Evolutionary conservation across 2,113 vertebrate species (phyloP), one percentile per base, ranked within the genome.

Genomic region (Canis aureus): DNA sequence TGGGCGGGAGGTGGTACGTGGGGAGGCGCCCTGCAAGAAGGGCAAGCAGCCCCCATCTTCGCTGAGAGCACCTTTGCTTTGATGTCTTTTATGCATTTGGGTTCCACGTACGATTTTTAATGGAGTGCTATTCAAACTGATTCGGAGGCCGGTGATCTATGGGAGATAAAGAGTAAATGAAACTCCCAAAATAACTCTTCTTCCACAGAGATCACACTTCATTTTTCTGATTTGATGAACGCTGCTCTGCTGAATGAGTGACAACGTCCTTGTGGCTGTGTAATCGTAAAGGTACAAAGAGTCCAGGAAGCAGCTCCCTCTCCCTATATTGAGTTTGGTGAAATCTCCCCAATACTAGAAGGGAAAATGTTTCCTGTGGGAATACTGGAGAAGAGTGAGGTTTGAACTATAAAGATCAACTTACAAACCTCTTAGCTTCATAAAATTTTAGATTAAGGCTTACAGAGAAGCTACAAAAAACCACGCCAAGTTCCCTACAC

Each of bases 1-100:
- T 4, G 20, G 53, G 3, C 19, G 78, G 22, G 23, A 29, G 74
- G 12, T 20, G 1, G 10, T 1, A 0, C 5, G 4, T 0, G 15
- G 62, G 16, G 9, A 76, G 3, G 15, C 27, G 32, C 3, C 2
- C 0, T 1, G 9, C n/a, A 59, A 22, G 73, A 35, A 11, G 25
- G 4, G 43, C 22, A 17, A 20, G 7, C 11, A 16, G 2, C 6
- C 32, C 7, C 29, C 11, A 0, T 9, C 53, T 17, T 19, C 17
- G 17, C 43, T 35, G 29, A 25, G 7, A 32, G 64, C 1, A 1
- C 2, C 2, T 57, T 22, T 32, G 20, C n/a, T 92, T 62, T 29
- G 17, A n/a, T 67, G 19, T 32, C 9, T 3, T 88, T 51, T 35
- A 7, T 1, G 0, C 15, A 17, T 43, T 1, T 29, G 76, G 5